These are phyloP conservation scores for Apamea anceps DNA, from an alignment of 2,888 invertebrate species.

Conservation along the genomic window DNA sequence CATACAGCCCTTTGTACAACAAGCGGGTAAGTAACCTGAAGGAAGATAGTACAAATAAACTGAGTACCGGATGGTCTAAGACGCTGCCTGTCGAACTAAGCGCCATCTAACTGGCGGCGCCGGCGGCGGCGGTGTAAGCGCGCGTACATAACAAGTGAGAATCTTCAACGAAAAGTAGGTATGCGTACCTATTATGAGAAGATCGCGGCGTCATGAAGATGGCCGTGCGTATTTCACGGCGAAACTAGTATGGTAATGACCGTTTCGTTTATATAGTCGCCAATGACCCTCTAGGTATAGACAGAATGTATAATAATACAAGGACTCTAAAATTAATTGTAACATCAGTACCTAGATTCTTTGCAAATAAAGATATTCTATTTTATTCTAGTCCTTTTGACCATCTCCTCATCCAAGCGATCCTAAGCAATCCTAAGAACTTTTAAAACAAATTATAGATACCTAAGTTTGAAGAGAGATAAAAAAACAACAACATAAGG, in stretches of 20 bases:
- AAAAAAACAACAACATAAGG: conserved; percentile 65
- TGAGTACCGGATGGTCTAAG: conserved; percentile 9
- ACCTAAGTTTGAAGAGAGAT: conserved; percentile 52
- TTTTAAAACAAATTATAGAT: conserved; percentile 47
- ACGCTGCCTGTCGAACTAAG: not conserved
- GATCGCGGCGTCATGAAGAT: conserved; percentile 43
- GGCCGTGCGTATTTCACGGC: conserved; percentile 66
- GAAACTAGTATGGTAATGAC: conserved; percentile 72
- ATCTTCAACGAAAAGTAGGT: conserved; percentile 38
- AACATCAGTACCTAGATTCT: not conserved
- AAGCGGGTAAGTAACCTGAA: conserved; percentile 29
- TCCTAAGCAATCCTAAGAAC: conserved; percentile 40
- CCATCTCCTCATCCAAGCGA: conserved; percentile 55
- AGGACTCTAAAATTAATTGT: not conserved
- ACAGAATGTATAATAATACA: not conserved
- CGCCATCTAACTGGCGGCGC: not conserved
- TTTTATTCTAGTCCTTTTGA: conserved; percentile 31
- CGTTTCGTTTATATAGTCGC: conserved; percentile 65
- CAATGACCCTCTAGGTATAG: conserved; percentile 52
- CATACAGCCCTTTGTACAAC: not conserved
- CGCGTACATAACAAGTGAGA: not conserved
- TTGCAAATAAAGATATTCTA: not conserved
- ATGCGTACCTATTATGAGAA: conserved; percentile 13
- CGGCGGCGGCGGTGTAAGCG: not conserved
- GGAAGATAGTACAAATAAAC: conserved; percentile 12